These are phyloP conservation scores for Orchesella flavescens DNA, from an alignment of 2,888 invertebrate species.

Conservation along the genomic window DNA sequence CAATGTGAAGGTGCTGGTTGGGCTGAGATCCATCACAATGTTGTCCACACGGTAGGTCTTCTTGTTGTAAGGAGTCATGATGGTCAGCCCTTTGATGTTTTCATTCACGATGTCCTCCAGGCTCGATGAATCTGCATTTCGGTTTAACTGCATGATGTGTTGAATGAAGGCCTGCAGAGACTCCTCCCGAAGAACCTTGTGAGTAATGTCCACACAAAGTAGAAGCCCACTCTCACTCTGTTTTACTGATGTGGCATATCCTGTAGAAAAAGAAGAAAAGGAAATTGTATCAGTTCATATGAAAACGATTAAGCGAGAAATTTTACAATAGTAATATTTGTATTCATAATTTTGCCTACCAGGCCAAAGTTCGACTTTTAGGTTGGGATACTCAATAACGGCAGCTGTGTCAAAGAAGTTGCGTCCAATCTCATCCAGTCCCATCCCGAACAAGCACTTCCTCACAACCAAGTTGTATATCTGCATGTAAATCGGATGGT, in stretches of 20 bases:
- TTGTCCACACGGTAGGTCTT: slow-evolving; percentile 90
- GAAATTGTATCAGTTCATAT: not conserved
- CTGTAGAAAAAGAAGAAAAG: slow-evolving; percentile 39
- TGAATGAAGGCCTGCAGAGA: slow-evolving; percentile 77
- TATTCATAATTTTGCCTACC: slow-evolving; percentile 77
- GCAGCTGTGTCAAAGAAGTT: slow-evolving; percentile 63
- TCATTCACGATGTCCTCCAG: slow-evolving; percentile 72
- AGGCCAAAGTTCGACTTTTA: slow-evolving; percentile 85
- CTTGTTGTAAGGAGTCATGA: slow-evolving; percentile 92
- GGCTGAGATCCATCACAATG: slow-evolving; percentile 84
- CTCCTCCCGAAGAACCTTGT: slow-evolving; percentile 88
- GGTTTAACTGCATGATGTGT: too few relatives aligned
- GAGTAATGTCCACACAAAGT: slow-evolving; percentile 85
- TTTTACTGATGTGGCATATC: slow-evolving; percentile 81
- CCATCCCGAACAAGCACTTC: slow-evolving; percentile 63
- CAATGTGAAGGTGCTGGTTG: slow-evolving; percentile 80
- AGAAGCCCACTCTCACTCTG: slow-evolving; percentile 86
- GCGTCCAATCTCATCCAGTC: slow-evolving; percentile 67
- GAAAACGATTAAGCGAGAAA: too few relatives aligned
- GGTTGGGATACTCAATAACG: slow-evolving; percentile 78
- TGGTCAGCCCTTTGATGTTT: slow-evolving; percentile 77
- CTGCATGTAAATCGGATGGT: slow-evolving; percentile 64
- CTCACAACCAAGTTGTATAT: slow-evolving; percentile 69
- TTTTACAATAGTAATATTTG: too few relatives aligned
- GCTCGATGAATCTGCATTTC: not conserved